These are phyloP conservation scores for Muntiacus reevesi DNA, from an alignment of 2,113 vertebrate species.

Conservation along the genomic window DNA sequence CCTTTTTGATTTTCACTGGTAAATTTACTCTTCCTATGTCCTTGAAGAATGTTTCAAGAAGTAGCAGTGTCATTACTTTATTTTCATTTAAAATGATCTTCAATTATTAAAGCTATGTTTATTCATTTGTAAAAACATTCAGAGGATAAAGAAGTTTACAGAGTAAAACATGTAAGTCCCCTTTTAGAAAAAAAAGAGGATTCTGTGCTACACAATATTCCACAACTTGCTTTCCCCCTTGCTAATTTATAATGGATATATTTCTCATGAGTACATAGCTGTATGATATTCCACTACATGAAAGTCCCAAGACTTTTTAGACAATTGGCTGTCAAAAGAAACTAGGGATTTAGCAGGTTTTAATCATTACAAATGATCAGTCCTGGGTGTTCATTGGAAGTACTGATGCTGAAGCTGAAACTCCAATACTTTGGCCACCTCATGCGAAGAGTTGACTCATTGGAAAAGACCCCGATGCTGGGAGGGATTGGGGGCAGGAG, in stretches of 20 bases:
- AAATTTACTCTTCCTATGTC: neutral
- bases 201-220: neutral
- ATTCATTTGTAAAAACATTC: neutral
- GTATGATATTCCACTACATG: fast-evolving
- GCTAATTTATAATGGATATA: neutral
- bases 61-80: neutral
- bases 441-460: too few relatives aligned
- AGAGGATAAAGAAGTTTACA: neutral
- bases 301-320: neutral
- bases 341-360: neutral
- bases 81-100: neutral
- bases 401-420: too few relatives aligned
- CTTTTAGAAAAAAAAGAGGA: neutral
- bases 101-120: neutral
- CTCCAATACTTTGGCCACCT: too few relatives aligned
- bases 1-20: neutral
- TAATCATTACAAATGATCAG: neutral
- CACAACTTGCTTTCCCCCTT: neutral
- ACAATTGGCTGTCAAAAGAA: neutral
- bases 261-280: neutral
- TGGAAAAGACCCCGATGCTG: too few relatives aligned
- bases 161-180: neutral
- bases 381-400: too few relatives aligned
- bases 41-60: neutral
- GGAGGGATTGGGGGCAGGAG: too few relatives aligned